Conservation (phyloP, 37 sponge, comb jelly and placozoan species). For the Axinella damicornis region DNA sequence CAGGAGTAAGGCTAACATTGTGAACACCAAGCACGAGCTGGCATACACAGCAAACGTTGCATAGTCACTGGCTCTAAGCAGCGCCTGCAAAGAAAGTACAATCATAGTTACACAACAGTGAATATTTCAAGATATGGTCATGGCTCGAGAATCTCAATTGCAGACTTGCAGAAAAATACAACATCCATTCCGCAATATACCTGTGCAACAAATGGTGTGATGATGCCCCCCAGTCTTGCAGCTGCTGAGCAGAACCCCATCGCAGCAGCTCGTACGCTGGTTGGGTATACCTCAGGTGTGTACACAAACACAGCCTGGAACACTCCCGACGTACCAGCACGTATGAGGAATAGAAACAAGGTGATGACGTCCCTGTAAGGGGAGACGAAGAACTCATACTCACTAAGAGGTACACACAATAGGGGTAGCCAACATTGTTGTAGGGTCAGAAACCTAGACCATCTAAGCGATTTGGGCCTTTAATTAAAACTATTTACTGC, state of each 20-base stretch:
- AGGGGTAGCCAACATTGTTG: too few species aligned
- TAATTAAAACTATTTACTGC: too few species aligned
- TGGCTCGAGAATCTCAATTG: too few species aligned
- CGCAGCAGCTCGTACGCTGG: constrained; percentile 66
- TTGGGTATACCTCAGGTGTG: constrained; percentile 89
- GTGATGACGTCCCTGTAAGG: constrained; percentile 53
- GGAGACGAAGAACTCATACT: neutral
- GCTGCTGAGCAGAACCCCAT: constrained; percentile 53
- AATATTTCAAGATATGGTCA: too few species aligned
- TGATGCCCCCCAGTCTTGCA: constrained; percentile 78
- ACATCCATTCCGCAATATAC: constrained; percentile 31
- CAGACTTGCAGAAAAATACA: too few species aligned
- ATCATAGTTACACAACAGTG: too few species aligned
- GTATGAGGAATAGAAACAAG: constrained; percentile 66
- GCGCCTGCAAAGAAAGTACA: constrained; percentile 13
- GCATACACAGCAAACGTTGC: constrained; percentile 58
- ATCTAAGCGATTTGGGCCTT: too few species aligned
- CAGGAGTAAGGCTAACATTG: constrained; percentile 44
- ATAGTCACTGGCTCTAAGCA: constrained; percentile 56
- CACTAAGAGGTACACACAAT: too few species aligned
- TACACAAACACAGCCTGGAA: constrained; percentile 89
- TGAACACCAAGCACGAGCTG: constrained; percentile 24
- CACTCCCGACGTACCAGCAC: constrained; percentile 68
- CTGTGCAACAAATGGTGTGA: constrained; percentile 82
- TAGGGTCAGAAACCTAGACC: too few species aligned